phyloP scores from a whole-genome alignment of 2,888 invertebrate genomes.

The Phortica okadai region DNA sequence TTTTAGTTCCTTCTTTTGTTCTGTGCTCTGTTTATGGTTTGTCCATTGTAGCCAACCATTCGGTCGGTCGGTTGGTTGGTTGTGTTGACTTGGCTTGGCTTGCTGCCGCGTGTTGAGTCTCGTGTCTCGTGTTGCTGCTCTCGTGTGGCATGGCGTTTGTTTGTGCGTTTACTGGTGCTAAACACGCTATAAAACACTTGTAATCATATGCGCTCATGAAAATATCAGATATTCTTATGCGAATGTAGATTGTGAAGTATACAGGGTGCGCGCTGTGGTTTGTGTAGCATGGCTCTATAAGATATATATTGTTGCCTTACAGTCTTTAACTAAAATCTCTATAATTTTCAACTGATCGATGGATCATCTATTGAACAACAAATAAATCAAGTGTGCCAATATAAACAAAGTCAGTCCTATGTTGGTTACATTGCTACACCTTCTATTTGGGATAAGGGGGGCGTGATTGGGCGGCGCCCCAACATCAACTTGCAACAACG shows the following conservation, averaged over 20 bases:
- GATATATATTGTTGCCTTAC: no score
- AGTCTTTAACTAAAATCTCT: no score
- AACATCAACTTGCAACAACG: constrained; percentile 30
- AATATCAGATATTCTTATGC: neutral
- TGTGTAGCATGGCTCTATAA: no score
- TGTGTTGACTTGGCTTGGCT: constrained; percentile 19
- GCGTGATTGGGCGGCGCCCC: constrained; percentile 44
- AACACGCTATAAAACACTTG: constrained; percentile 62
- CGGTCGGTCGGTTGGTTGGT: constrained; percentile 44
- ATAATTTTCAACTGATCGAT: no score
- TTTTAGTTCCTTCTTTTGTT: constrained; percentile 18
- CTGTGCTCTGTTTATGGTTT: constrained; percentile 40
- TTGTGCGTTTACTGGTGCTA: constrained; percentile 65
- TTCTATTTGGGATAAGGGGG: constrained; percentile 15
- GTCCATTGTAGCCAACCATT: constrained; percentile 33
- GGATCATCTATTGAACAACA: no score
- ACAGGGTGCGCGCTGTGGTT: no score
- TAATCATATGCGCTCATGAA: constrained; percentile 10
- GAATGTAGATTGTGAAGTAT: neutral
- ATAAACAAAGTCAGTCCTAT: no score
- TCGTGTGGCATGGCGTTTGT: constrained; percentile 49
- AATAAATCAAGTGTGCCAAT: no score
- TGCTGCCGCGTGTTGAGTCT: constrained; percentile 50
- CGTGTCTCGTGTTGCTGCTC: constrained; percentile 49
- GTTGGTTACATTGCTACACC: neutral